A percentile compares a stretch with the other conserved stretches of the same genome.
Evolutionary conservation across 92 coral and sea anemone genomes (phyloP).

Genomic region (Palythoa grandiflora): DNA sequence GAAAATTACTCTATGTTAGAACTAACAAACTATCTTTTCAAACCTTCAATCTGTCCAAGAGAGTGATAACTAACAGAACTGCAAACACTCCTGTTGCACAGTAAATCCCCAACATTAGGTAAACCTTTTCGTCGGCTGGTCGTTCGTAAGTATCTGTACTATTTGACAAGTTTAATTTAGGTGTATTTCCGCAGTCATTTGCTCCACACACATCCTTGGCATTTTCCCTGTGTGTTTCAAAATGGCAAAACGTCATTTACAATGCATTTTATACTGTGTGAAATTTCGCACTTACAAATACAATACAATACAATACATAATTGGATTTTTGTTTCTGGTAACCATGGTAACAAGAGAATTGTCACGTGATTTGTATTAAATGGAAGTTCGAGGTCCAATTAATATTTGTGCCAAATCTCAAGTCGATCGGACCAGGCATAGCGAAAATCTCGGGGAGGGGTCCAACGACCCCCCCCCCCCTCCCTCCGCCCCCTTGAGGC

Average conservation of each 20-base stretch:
- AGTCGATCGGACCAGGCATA: too few relatives aligned
- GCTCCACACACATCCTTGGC: conserved; percentile 78
- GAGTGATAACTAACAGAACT: conserved; percentile 62
- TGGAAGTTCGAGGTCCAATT: too few relatives aligned
- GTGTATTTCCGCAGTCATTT: conserved; percentile 55
- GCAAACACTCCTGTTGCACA: conserved; percentile 82
- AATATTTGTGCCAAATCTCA: too few relatives aligned
- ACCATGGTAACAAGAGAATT: too few relatives aligned
- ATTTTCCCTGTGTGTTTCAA: conserved; percentile 46
- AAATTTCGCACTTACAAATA: too few relatives aligned
- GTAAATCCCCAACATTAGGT: conserved; percentile 79
- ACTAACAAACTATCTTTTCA: background rate
- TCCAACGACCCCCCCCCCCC: too few relatives aligned
- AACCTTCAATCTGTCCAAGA: conserved; percentile 50
- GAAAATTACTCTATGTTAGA: background rate
- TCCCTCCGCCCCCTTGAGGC: too few relatives aligned
- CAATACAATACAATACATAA: too few relatives aligned
- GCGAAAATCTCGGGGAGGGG: too few relatives aligned
- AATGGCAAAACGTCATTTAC: background rate
- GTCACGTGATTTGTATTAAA: too few relatives aligned
- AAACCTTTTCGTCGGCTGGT: conserved; percentile 77
- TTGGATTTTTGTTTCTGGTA: too few relatives aligned
- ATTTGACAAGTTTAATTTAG: conserved; percentile 25
- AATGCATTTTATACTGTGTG: too few relatives aligned
- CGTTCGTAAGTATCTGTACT: conserved; percentile 56